These are phyloP conservation scores for Bugula neritina DNA, from an alignment of 2,888 invertebrate genomes.

Conservation along the genomic window DNA sequence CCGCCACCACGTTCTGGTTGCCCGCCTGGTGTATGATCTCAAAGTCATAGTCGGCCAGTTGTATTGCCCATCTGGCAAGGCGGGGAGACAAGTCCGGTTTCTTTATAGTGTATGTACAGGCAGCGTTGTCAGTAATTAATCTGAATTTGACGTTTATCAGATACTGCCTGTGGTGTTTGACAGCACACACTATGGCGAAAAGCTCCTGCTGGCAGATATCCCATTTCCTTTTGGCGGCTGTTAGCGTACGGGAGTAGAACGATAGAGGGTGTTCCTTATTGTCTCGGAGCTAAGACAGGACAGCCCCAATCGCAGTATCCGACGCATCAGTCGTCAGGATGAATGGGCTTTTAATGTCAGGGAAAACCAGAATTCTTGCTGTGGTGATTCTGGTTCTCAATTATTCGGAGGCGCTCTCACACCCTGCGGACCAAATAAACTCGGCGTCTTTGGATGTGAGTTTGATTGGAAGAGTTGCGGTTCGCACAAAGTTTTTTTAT, in stretches of 20 bases:
- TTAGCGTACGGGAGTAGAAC: not conserved
- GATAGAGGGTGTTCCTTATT: not conserved
- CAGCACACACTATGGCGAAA: not conserved
- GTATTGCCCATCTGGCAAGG: not conserved
- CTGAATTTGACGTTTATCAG: not conserved
- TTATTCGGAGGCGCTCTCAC: not conserved
- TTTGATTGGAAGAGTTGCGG: not conserved
- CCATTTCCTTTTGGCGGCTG: not conserved
- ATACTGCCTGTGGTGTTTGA: not conserved
- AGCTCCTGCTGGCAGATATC: not conserved
- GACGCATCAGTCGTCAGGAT: slow-evolving; percentile 9
- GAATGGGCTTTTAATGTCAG: not conserved
- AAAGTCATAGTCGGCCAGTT: not conserved
- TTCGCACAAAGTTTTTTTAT: not conserved
- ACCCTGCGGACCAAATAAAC: not conserved
- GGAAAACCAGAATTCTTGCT: not conserved
- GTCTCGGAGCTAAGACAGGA: not conserved
- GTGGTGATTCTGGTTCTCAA: not conserved
- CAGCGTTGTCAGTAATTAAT: not conserved
- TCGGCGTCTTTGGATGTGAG: not conserved
- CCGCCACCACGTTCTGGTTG: not conserved
- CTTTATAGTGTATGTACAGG: not conserved
- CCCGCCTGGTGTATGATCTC: not conserved
- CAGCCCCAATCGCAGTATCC: not conserved
- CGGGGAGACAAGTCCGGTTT: not conserved